These are phyloP conservation scores for Ahaetulla prasina DNA, from an alignment of 2,113 vertebrate genomes.

Conservation along the genomic window DNA sequence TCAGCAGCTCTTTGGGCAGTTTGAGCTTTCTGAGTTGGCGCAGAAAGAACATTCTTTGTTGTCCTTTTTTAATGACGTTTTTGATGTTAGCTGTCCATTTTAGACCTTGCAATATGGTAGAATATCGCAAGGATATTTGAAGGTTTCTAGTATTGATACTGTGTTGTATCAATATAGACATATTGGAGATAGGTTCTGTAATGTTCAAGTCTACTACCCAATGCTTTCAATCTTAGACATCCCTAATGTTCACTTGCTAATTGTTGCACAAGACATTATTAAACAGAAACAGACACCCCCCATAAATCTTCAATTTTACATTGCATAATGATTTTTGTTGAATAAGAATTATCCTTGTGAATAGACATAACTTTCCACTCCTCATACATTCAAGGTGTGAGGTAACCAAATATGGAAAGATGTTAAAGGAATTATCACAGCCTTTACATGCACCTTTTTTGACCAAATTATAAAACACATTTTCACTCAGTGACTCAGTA, in stretches of 20 bases:
- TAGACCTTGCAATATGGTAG: too few species aligned
- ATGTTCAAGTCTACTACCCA: not conserved
- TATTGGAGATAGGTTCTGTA: not conserved
- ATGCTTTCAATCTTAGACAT: not conserved
- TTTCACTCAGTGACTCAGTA: conserved; percentile 53
- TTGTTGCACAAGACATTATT: not conserved
- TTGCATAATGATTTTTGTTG: conserved; percentile 36
- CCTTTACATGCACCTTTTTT: conserved; percentile 32
- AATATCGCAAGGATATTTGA: too few species aligned
- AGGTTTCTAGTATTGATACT: too few species aligned
- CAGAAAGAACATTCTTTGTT: too few species aligned
- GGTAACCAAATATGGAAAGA: conserved; percentile 59
- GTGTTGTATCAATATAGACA: not conserved
- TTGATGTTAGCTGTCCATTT: too few species aligned
- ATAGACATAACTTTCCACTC: conserved; percentile 19
- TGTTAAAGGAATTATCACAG: conserved; percentile 27
- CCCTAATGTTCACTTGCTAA: not conserved
- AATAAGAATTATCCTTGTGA: not conserved
- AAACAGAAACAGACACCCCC: not conserved
- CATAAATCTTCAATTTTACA: not conserved
- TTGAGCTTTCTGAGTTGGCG: too few species aligned
- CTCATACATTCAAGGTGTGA: conserved; percentile 30
- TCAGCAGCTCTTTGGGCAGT: too few species aligned
- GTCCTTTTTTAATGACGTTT: too few species aligned
- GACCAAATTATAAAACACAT: conserved; percentile 41